These are phyloP conservation scores for Glaucidium brasilianum DNA, from an alignment of 2,113 vertebrate species.

Conservation along the genomic window DNA sequence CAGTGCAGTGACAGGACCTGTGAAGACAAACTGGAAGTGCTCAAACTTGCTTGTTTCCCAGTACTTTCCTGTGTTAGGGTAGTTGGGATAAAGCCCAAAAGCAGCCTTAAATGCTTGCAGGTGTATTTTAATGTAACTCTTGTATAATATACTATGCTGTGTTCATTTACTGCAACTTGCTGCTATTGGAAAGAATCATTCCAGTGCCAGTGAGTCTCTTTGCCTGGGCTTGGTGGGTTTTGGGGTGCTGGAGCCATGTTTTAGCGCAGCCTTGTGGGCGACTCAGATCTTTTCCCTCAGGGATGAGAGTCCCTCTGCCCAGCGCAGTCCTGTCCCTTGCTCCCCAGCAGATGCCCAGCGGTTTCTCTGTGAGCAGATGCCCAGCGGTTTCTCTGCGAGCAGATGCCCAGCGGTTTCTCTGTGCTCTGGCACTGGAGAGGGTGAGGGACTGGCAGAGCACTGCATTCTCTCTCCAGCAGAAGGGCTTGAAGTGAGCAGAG, in stretches of 20 bases:
- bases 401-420: background rate
- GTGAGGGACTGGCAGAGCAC: background rate
- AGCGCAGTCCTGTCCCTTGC: background rate
- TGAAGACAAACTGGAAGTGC: background rate
- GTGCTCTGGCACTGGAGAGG: background rate
- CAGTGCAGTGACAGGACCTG: background rate
- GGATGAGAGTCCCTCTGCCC: background rate
- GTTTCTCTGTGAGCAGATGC: no score
- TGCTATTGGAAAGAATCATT: fast-evolving
- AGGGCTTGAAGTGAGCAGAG: background rate
- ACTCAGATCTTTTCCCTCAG: background rate
- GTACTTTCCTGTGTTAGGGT: background rate
- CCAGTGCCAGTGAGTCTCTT: fast-evolving
- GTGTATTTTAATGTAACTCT: background rate
- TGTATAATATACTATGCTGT: background rate
- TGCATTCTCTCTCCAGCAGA: background rate
- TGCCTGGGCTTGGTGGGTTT: background rate
- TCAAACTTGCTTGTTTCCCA: background rate
- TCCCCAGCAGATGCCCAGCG: background rate
- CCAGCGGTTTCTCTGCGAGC: background rate
- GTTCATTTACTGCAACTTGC: fast-evolving
- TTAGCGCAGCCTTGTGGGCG: background rate
- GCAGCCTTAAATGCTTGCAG: background rate
- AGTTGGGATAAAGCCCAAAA: background rate
- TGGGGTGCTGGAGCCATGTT: background rate